Evolutionary conservation across 2,888 invertebrate species (phyloP).

Genomic region (Nymphalis polychloros): DNA sequence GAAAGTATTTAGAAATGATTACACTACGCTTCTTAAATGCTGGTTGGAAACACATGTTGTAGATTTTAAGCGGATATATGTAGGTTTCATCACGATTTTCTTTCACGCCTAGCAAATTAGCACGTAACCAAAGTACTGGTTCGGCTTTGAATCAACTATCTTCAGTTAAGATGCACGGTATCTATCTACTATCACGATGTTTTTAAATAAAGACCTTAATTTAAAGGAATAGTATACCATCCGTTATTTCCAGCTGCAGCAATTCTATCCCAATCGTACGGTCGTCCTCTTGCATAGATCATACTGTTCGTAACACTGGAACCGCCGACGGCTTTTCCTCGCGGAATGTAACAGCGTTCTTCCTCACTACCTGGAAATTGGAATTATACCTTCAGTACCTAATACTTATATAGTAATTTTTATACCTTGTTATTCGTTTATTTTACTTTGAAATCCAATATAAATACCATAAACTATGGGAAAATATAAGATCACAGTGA

Average conservation of each 20-base stretch:
- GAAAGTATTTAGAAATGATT: too few relatives aligned
- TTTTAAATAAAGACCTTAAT: slow-evolving; percentile 15
- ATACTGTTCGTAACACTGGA: slow-evolving; percentile 92
- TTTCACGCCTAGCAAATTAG: too few relatives aligned
- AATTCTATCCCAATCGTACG: slow-evolving; percentile 87
- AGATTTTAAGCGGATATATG: too few relatives aligned
- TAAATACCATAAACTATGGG: too few relatives aligned
- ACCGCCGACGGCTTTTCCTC: slow-evolving; percentile 91
- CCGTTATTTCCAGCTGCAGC: slow-evolving; percentile 85
- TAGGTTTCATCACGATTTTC: too few relatives aligned
- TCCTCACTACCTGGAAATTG: slow-evolving; percentile 63
- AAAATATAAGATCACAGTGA: too few relatives aligned
- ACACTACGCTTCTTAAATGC: too few relatives aligned
- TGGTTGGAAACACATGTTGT: too few relatives aligned
- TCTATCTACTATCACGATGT: too few relatives aligned
- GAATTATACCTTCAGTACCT: not conserved
- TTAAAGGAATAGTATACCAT: slow-evolving; percentile 73
- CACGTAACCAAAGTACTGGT: too few relatives aligned
- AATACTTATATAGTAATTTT: not conserved
- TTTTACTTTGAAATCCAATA: not conserved
- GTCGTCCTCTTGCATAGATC: slow-evolving; percentile 90
- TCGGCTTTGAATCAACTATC: too few relatives aligned
- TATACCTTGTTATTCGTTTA: not conserved
- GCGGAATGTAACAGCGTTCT: slow-evolving; percentile 85
- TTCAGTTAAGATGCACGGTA: too few relatives aligned